Evolutionary conservation across 2,797 vertebrate genomes (phyloP).

Genomic region (Leptoclinus maculatus): DNA sequence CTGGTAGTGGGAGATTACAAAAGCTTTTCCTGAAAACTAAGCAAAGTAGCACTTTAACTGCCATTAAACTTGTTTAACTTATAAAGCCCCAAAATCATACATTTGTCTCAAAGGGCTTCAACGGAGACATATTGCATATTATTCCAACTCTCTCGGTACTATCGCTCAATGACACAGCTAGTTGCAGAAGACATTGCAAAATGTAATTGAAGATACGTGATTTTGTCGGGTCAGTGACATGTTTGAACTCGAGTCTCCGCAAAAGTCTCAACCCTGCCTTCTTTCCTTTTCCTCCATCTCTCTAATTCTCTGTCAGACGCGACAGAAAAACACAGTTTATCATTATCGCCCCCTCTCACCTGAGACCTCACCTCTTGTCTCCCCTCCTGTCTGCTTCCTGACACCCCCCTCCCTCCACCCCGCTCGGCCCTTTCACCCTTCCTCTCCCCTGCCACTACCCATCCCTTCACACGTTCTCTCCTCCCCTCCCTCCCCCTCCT

Average conservation of each 20-base stretch:
- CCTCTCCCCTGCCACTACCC: conserved; percentile 76
- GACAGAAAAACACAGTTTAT: conserved; percentile 71
- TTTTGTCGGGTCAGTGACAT: background rate
- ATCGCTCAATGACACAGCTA: background rate
- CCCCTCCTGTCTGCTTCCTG: conserved; percentile 74
- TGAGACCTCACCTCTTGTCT: conserved; percentile 81
- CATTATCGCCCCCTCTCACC: conserved; percentile 80
- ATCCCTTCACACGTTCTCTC: conserved; percentile 79
- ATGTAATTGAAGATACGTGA: background rate
- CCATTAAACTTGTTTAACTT: background rate
- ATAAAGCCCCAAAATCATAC: background rate
- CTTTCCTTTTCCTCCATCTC: conserved; percentile 13
- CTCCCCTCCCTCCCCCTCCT: conserved; percentile 64
- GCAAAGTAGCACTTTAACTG: too few species aligned
- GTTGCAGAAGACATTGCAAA: background rate
- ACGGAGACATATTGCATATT: background rate
- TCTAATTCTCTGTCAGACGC: conserved; percentile 38
- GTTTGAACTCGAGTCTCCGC: background rate
- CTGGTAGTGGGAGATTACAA: too few species aligned
- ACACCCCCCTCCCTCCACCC: conserved; percentile 57
- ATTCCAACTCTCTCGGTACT: background rate
- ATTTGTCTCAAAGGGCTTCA: background rate
- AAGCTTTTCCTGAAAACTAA: too few species aligned
- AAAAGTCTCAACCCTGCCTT: background rate
- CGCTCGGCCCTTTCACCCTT: conserved; percentile 72